Evolutionary conservation across 64 coral and sea anemone genomes (phyloP).

Genomic region (Dendronephthya gigantea): DNA sequence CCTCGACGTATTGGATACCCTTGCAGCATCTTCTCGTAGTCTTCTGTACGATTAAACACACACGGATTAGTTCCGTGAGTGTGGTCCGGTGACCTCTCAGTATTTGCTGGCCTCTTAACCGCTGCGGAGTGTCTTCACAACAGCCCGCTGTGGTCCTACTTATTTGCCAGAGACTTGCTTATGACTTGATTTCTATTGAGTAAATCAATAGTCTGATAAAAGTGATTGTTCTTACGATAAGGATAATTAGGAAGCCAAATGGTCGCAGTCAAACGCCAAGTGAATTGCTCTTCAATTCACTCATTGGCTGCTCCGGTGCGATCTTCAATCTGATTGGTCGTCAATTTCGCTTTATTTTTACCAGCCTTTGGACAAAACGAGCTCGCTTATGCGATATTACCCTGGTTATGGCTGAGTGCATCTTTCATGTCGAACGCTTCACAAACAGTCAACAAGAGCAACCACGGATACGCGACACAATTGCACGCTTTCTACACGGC

Average conservation of each 20-base stretch:
- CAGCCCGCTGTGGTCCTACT: not conserved
- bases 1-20: not conserved
- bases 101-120: not conserved
- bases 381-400: not conserved
- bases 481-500: too few relatives aligned
- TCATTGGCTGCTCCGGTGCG: not conserved
- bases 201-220: conserved; percentile 19
- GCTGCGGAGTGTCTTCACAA: not conserved
- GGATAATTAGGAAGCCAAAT: not conserved
- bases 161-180: not conserved
- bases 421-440: too few relatives aligned
- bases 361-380: not conserved
- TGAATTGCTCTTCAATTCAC: not conserved
- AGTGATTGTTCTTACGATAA: not conserved
- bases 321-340: not conserved
- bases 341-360: not conserved
- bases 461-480: too few relatives aligned
- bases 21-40: not conserved
- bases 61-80: not conserved
- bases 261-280: not conserved
- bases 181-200: conserved; percentile 19
- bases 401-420: not conserved
- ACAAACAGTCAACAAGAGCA: too few relatives aligned
- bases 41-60: not conserved
- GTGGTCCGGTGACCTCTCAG: not conserved